These are phyloP conservation scores for Nephrotoma flavescens DNA, from an alignment of 2,888 invertebrate genomes.

Conservation along the genomic window DNA sequence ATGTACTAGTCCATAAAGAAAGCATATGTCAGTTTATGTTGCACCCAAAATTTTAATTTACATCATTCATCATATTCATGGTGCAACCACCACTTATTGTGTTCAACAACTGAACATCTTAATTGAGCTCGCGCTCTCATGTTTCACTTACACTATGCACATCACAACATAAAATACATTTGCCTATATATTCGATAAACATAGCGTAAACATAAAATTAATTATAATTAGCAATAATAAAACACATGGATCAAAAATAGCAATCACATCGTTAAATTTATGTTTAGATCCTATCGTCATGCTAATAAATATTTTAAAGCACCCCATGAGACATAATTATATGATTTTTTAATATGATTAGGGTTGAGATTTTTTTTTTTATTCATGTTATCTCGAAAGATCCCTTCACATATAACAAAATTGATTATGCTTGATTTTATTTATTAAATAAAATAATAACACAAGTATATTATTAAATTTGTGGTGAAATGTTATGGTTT, in stretches of 20 bases:
- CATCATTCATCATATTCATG: too few relatives aligned
- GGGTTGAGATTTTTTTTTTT: neutral
- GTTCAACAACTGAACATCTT: too few relatives aligned
- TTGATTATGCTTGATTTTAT: neutral
- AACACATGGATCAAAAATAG: neutral
- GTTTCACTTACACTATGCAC: too few relatives aligned
- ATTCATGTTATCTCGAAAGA: neutral
- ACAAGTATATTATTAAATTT: neutral
- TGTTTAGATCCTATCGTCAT: neutral
- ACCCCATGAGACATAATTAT: neutral
- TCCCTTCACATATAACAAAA: neutral
- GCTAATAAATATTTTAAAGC: neutral
- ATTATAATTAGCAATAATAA: neutral
- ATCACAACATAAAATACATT: neutral
- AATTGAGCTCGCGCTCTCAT: too few relatives aligned
- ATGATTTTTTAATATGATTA: neutral
- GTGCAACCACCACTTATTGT: too few relatives aligned
- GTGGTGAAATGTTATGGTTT: neutral
- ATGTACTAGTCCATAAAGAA: too few relatives aligned
- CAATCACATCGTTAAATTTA: neutral
- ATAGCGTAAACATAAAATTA: neutral
- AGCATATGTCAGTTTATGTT: too few relatives aligned
- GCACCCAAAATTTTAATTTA: too few relatives aligned
- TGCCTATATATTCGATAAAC: neutral
- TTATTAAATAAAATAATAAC: neutral